phyloP scores from a whole-genome alignment of 2,888 invertebrate genomes.

The Gisinianus flammeolus region DNA sequence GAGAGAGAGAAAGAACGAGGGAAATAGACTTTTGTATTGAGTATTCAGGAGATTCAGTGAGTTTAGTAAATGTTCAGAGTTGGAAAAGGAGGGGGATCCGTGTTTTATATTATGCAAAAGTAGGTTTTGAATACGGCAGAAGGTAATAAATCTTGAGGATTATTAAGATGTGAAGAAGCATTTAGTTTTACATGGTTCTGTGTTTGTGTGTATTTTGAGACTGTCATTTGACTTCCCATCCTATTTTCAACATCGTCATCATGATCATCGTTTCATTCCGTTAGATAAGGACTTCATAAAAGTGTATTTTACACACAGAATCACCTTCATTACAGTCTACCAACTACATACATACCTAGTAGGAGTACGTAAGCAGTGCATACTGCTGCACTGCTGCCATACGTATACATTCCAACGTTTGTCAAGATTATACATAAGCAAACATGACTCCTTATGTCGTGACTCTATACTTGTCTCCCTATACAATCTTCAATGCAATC shows the following conservation, averaged over 20 bases:
- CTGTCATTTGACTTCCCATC: conserved; percentile 25
- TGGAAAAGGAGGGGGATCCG: neutral
- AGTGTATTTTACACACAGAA: conserved; percentile 11
- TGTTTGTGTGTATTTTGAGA: neutral
- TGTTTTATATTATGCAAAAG: conserved; percentile 35
- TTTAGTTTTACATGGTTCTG: conserved; percentile 26
- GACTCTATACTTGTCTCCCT: conserved; percentile 12
- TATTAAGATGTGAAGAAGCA: conserved; percentile 32
- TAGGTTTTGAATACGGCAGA: conserved; percentile 37
- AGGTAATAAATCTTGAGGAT: conserved; percentile 36
- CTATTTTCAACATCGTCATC: conserved; percentile 28
- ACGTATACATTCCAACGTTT: neutral
- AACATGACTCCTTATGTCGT: conserved; percentile 1
- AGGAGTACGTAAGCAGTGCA: neutral
- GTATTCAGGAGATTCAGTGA: neutral
- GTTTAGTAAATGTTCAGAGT: neutral
- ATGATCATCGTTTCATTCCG: conserved; percentile 33
- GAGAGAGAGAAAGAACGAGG: neutral
- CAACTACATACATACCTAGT: neutral
- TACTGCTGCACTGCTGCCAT: neutral
- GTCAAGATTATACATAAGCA: neutral
- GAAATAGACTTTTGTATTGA: conserved; percentile 3
- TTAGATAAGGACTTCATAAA: conserved; percentile 29
- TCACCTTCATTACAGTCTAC: neutral
- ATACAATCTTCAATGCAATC: neutral